Percentiles rank a stretch among this genome's conserved stretches.
Evolutionary conservation across 92 coral and sea anemone genomes (phyloP).

Genomic region (Metridium senile): DNA sequence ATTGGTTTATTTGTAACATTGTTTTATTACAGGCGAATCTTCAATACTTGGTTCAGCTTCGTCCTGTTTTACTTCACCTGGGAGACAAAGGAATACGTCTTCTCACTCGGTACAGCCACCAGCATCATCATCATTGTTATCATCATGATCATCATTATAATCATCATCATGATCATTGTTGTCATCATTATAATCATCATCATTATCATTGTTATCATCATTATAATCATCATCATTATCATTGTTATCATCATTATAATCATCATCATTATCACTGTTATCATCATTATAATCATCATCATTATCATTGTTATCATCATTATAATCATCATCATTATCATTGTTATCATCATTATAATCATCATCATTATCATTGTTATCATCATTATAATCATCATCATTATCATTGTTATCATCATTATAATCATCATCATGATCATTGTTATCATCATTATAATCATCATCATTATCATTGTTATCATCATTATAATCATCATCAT

Average conservation of each 20-base stretch:
- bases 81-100: constrained; percentile 94
- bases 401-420: not conserved
- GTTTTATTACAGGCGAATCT: constrained; percentile 78
- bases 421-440: not conserved
- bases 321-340: not conserved
- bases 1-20: not conserved
- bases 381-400: not conserved
- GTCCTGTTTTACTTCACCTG: constrained; percentile 88
- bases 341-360: not conserved
- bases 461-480: not conserved
- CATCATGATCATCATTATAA: not conserved
- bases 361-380: not conserved
- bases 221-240: not conserved
- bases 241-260: not conserved
- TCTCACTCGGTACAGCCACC: constrained; percentile 67
- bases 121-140: not conserved
- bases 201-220: not conserved
- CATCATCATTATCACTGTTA: not conserved
- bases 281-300: not conserved
- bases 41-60: constrained; percentile 87
- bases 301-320: not conserved
- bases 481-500: not conserved
- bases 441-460: not conserved
- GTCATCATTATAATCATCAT: not conserved
- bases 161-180: not conserved